These are phyloP conservation scores for Notolabrus celidotus DNA, from an alignment of 2,797 vertebrate genomes.

Conservation along the genomic window DNA sequence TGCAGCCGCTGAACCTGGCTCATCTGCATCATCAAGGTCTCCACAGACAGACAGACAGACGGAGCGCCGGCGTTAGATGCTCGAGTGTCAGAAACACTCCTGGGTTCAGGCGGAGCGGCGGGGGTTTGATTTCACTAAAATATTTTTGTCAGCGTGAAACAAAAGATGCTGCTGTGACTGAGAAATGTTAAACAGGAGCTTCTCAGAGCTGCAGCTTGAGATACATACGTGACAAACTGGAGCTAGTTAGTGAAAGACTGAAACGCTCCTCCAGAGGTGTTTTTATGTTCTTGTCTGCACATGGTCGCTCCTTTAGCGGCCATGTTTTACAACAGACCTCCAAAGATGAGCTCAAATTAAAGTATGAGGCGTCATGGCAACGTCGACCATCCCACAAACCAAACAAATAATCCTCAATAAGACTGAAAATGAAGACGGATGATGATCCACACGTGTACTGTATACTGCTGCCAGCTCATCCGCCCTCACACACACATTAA, in stretches of 20 bases:
- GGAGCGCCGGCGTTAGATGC: background rate
- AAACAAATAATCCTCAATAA: too few relatives aligned
- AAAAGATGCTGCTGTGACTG: background rate
- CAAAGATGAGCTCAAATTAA: too few relatives aligned
- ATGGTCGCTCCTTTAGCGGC: too few relatives aligned
- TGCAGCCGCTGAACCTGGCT: background rate
- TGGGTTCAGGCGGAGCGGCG: background rate
- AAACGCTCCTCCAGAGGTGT: background rate
- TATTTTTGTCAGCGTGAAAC: background rate
- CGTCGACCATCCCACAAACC: too few relatives aligned
- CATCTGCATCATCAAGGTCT: background rate
- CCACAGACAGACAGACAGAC: background rate
- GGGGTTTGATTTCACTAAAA: background rate
- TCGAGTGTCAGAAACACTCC: background rate
- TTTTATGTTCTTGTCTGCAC: background rate
- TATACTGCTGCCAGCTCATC: background rate
- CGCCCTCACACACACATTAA: conserved; percentile 22
- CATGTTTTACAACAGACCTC: too few relatives aligned
- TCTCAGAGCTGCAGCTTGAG: background rate
- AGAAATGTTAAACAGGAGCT: background rate
- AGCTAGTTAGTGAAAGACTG: background rate
- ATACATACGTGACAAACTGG: background rate
- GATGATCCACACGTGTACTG: background rate
- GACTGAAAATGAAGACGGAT: background rate
- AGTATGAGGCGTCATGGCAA: too few relatives aligned